Evolutionary conservation across 2,113 vertebrate genomes (phyloP), one percentile per base, ranked within the genome.

Genomic region (Plestiodon gilberti): DNA sequence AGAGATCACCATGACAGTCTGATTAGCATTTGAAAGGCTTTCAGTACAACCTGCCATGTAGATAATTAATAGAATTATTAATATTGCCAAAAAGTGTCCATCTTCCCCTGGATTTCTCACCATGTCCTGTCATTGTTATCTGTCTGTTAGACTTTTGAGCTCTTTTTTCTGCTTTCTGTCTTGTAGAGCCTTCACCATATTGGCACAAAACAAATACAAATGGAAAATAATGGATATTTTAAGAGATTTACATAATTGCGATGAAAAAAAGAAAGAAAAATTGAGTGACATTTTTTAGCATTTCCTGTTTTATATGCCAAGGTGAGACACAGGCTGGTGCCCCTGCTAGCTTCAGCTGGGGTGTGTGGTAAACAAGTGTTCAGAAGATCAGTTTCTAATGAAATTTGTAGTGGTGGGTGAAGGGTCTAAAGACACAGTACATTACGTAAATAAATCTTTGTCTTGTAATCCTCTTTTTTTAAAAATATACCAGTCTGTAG

Each of bases 1-100:
- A 73, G 48, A 65, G 67, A 73, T 73, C 33, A 22, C 20, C 61
- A n/a, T 73, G 69, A 71, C 65, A 84, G 40, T 84, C 73, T 64
- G 38, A 76, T 84, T 76, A 71, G 40, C 38, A 73, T 80, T 73
- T 52, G 78, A 86, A 86, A 86, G 59, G 13, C 2, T 86, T 79
- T 86, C 55, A 35, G 77, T 48, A 62, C 69, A 73, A 43, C 28
- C n/a, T 86, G 77, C 69, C 69, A 64, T 74, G 69, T 52, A 86
- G 38, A 80, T 62, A 61, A 62, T 86, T 64, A 86, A 80, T 86
- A 73, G 38, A 86, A 86, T 62, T 73, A 79, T 86, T 80, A 86
- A 73, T 62, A 52, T 86, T 73, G 20, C 38, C 40, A 13, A 48
- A 84, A 84, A 83, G 48, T 74, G 71, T 84, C 59, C 71, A 48